These are phyloP conservation scores for Onychomys torridus DNA, from an alignment of 2,797 vertebrate species.

Conservation along the genomic window DNA sequence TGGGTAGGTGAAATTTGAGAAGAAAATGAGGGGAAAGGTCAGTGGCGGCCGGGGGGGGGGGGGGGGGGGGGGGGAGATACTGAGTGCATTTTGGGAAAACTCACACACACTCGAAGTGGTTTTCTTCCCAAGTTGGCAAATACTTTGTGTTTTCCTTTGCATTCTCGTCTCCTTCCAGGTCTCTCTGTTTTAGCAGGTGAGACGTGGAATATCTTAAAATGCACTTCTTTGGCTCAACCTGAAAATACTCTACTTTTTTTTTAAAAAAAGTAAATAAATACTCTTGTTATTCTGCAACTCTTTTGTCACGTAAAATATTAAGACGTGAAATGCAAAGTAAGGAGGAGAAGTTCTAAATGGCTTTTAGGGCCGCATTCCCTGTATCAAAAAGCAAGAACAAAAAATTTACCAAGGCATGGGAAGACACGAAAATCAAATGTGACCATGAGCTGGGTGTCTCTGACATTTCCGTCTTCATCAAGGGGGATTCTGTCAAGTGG, in stretches of 20 bases:
- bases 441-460: slow-evolving; percentile 83
- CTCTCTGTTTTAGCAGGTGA: neutral
- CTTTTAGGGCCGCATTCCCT: slow-evolving; percentile 57
- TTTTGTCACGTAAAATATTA: slow-evolving; percentile 35
- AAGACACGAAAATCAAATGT: slow-evolving; percentile 83
- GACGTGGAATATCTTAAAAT: slow-evolving; percentile 1
- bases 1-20: neutral
- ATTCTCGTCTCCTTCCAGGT: neutral
- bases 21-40: neutral
- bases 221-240: neutral
- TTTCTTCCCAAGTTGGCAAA: slow-evolving; percentile 21
- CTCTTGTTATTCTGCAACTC: slow-evolving; percentile 13
- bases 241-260: neutral
- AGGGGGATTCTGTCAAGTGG: slow-evolving; percentile 91
- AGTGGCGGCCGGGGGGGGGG: too few species aligned
- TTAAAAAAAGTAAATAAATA: neutral
- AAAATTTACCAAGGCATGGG: slow-evolving; percentile 69
- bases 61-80: too few species aligned
- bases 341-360: slow-evolving; percentile 54
- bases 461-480: slow-evolving; percentile 91
- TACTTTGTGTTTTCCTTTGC: neutral
- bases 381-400: slow-evolving; percentile 60
- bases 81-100: neutral
- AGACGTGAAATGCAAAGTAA: slow-evolving; percentile 43
- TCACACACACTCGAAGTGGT: neutral